These are phyloP conservation scores for Lasius platythorax DNA, from an alignment of 2,888 invertebrate species.

Conservation along the genomic window DNA sequence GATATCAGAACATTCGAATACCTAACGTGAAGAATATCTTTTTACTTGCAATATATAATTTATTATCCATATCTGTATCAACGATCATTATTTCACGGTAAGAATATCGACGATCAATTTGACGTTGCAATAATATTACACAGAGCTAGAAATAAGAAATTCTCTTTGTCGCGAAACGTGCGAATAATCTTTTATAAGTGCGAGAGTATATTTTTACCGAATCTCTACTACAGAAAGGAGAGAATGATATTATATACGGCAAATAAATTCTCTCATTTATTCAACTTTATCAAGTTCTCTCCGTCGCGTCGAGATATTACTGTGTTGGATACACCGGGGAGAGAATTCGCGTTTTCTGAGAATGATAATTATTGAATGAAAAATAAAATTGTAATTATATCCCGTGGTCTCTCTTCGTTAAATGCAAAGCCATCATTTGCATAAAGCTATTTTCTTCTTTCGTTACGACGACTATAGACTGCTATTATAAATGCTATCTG, in stretches of 20 bases:
- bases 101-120: slow-evolving; percentile 25
- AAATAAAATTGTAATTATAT: slow-evolving; percentile 29
- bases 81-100: neutral
- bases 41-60: neutral
- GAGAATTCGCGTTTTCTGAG: neutral
- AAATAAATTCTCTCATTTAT: slow-evolving; percentile 15
- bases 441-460: slow-evolving; percentile 30
- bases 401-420: neutral
- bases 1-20: neutral
- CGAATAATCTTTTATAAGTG: slow-evolving; percentile 26
- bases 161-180: slow-evolving; percentile 7
- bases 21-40: neutral
- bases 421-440: slow-evolving; percentile 24
- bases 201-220: neutral
- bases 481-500: slow-evolving; percentile 15
- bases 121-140: neutral
- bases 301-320: neutral
- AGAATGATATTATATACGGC: neutral
- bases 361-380: slow-evolving; percentile 6
- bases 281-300: slow-evolving; percentile 19
- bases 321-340: neutral
- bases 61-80: slow-evolving; percentile 13
- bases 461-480: neutral
- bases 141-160: neutral
- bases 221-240: neutral